A percentile compares a stretch with the other conserved stretches of the same genome.
Evolutionary conservation across 2,888 invertebrate genomes (phyloP).

Genomic region (Minunthozetes semirufus): DNA sequence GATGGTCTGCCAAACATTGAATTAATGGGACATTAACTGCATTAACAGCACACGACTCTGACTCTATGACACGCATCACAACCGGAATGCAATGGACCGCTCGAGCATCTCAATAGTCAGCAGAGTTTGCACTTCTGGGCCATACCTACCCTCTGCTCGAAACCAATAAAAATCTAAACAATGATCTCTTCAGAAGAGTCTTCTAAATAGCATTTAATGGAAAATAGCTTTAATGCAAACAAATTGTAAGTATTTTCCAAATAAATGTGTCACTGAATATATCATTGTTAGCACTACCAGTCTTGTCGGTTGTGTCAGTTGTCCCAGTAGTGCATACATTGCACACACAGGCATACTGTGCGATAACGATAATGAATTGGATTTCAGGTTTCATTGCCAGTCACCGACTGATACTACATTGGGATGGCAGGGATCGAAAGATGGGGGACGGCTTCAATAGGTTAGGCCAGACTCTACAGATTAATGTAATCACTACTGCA

Average conservation of each 20-base stretch:
- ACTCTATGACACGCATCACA: slow-evolving; percentile 3
- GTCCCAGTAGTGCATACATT: background rate
- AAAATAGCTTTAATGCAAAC: background rate
- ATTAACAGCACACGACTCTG: background rate
- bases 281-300: background rate
- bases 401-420: background rate
- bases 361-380: background rate
- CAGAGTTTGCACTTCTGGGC: background rate
- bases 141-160: background rate
- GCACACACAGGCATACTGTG: background rate
- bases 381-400: slow-evolving; percentile 3
- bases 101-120: background rate
- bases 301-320: background rate
- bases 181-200: background rate
- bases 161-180: background rate
- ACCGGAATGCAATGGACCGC: background rate
- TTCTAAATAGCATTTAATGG: background rate
- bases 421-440: background rate
- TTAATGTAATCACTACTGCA: background rate
- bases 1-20: background rate
- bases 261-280: slow-evolving; percentile 6
- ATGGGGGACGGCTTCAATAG: background rate
- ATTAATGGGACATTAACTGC: no score
- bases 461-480: background rate
- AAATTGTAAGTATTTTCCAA: background rate